Evolutionary conservation across 2,797 vertebrate genomes (phyloP).

Genomic region (Myripristis murdjan): DNA sequence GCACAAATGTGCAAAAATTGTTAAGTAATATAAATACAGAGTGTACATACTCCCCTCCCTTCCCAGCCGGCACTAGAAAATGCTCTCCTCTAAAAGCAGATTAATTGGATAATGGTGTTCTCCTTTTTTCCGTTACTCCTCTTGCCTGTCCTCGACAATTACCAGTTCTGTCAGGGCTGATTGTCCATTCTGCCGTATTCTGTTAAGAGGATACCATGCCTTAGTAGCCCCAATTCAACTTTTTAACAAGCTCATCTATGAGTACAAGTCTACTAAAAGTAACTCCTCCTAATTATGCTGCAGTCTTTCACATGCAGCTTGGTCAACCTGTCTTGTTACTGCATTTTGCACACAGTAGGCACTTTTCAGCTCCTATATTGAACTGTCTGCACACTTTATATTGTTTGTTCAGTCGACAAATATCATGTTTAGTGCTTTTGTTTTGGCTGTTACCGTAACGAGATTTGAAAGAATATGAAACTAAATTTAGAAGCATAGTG

Average conservation of each 20-base stretch:
- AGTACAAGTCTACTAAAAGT: constrained; percentile 16
- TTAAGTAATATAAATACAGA: constrained; percentile 14
- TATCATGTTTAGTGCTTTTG: background rate
- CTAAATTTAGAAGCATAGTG: background rate
- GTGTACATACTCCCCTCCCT: constrained; percentile 10
- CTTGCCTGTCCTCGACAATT: constrained; percentile 56
- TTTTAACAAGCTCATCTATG: constrained; percentile 21
- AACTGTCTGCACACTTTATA: background rate
- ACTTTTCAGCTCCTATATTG: background rate
- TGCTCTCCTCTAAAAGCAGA: constrained; percentile 68
- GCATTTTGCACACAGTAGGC: constrained; percentile 9
- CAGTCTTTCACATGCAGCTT: background rate
- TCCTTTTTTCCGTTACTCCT: constrained; percentile 56
- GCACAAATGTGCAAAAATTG: constrained; percentile 1
- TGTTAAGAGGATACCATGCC: constrained; percentile 27
- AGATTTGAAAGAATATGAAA: background rate
- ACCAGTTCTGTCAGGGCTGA: constrained; percentile 57
- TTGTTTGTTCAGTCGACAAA: background rate
- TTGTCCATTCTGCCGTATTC: constrained; percentile 51
- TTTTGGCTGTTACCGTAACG: background rate
- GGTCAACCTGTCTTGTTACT: background rate
- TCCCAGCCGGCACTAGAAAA: constrained; percentile 31
- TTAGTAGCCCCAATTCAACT: constrained; percentile 36
- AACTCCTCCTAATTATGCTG: constrained; percentile 22
- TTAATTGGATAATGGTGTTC: constrained; percentile 79